Percentiles rank a stretch among this genome's conserved stretches.
phyloP scores from a whole-genome alignment of 2,797 vertebrate species.

The Phoxinus dragarum region DNA sequence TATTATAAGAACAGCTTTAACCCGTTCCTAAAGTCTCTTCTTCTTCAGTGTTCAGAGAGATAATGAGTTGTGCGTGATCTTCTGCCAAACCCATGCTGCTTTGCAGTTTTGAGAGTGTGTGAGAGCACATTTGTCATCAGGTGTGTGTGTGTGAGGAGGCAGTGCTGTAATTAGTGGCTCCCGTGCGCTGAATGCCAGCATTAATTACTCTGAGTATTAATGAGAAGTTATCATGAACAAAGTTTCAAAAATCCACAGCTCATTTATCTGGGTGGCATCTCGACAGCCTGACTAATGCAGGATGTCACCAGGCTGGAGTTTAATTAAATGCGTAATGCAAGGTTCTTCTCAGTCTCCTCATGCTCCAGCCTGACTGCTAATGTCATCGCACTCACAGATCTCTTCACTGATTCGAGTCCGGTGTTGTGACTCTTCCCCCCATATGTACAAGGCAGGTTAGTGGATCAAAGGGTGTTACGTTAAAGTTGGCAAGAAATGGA shows the following conservation, averaged over 20 bases:
- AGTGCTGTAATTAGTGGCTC: constrained; percentile 49
- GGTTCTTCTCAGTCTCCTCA: constrained; percentile 20
- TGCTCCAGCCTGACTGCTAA: constrained; percentile 20
- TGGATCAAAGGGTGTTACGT: not conserved
- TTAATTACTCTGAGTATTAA: constrained; percentile 60
- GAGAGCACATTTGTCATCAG: constrained; percentile 43
- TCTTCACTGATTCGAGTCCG: constrained; percentile 2
- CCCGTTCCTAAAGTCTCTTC: not conserved
- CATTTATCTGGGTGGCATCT: constrained; percentile 63
- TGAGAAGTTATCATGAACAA: constrained; percentile 64
- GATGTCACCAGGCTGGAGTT: constrained; percentile 56
- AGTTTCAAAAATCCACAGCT: constrained; percentile 64
- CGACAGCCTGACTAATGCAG: constrained; percentile 61
- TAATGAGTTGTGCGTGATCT: not conserved
- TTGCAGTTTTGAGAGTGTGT: not conserved
- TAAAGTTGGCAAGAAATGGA: not conserved
- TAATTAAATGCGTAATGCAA: constrained; percentile 63
- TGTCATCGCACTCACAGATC: constrained; percentile 32
- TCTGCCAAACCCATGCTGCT: not conserved
- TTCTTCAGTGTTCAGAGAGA: not conserved
- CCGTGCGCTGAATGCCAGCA: constrained; percentile 51
- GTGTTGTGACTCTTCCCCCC: not conserved
- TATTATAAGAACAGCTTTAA: not conserved
- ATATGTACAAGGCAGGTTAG: not conserved
- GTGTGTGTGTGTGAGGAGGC: constrained; percentile 48